Conservation (phyloP, 2,797 vertebrate species). For the Ctenopoma multispine region DNA sequence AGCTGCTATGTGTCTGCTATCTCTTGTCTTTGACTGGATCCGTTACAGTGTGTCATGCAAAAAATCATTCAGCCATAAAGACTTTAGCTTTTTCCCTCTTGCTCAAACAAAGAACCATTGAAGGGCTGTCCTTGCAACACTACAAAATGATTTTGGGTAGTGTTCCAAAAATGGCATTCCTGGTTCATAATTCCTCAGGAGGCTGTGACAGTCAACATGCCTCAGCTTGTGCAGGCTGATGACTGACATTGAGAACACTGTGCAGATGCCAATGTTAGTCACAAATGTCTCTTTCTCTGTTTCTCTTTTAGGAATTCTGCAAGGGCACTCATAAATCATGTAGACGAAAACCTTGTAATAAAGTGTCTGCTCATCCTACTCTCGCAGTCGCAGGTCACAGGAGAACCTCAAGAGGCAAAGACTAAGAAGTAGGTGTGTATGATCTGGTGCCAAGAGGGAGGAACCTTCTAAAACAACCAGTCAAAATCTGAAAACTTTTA, state of each 20-base stretch:
- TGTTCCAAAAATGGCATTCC: conserved; percentile 79
- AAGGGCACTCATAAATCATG: conserved; percentile 57
- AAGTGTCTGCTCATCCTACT: conserved; percentile 50
- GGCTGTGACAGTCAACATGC: conserved; percentile 75
- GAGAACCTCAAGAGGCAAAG: conserved; percentile 60
- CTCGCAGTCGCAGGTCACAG: conserved; percentile 57
- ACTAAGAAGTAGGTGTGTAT: conserved; percentile 54
- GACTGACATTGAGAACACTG: conserved; percentile 77
- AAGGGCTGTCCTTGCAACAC: conserved; percentile 60
- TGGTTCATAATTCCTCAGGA: conserved; percentile 76
- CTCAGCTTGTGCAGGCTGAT: conserved; percentile 74
- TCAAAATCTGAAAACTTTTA: conserved; percentile 61
- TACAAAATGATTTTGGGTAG: conserved; percentile 79
- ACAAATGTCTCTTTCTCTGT: conserved; percentile 45
- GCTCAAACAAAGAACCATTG: conserved; percentile 79
- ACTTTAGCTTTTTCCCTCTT: conserved; percentile 56
- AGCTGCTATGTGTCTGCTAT: conserved; percentile 50
- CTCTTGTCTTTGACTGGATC: conserved; percentile 47
- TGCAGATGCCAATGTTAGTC: conserved; percentile 58
- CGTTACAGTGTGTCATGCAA: conserved; percentile 70
- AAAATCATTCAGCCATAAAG: conserved; percentile 64
- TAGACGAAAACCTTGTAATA: conserved; percentile 54
- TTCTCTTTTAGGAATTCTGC: conserved; percentile 17
- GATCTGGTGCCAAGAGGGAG: conserved; percentile 69
- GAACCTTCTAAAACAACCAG: conserved; percentile 59